Base-by-base conservation (phyloP, 1,140 invertebrate genomes). In the Prorops nasuta region DNA sequence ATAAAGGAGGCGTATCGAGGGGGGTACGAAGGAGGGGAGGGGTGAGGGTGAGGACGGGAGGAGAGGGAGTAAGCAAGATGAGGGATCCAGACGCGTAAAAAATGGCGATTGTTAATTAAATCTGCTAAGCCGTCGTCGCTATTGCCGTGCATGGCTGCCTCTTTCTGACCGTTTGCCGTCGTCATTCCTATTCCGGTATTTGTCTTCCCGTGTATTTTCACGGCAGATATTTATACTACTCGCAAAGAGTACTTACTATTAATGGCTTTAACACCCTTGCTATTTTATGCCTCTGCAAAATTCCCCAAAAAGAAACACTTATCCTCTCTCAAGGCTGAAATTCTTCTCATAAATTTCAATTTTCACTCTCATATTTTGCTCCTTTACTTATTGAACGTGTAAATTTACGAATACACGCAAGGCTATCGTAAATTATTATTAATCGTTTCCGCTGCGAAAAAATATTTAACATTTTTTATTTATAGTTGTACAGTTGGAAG, bases 51-150 rank as follows among this genome's bases (percentile, higher is more conserved):
- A n/a, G 10, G n/a, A n/a, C n/a, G 12, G 14, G 6, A 35, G n/a
- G 16, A 24, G 31, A 36, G 15, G 8, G 32, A 17, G 22, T n/a
- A 43, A 12, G 35, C n/a, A n/a, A 22, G 17, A 18, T 10, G 10
- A 42, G n/a, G 24, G 40, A 47, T 47, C 49, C 54, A 64, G 58
- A 63, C 63, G 56, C 49, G 55, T 61, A 67, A 68, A 68, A 68
- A 68, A 65, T 67, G 43, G 45, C 56, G 51, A 67, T 69, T 67
- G 64, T 68, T 69, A 71, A 71, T 71, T 70, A 67, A 70, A 66
- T 65, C 56, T 49, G 45, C 36, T 59, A 56, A 66, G 63, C 59
- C 57, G 49, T 4, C 28, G 46, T 36, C 32, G 45, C 18, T 38
- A n/a, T n/a, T n/a, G n/a, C n/a, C n/a, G n/a, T n/a, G 39, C 39